Evolutionary conservation across 2,797 vertebrate genomes (phyloP), one percentile per base, ranked within the genome.

Genomic region (Oreonectes daqikongensis): DNA sequence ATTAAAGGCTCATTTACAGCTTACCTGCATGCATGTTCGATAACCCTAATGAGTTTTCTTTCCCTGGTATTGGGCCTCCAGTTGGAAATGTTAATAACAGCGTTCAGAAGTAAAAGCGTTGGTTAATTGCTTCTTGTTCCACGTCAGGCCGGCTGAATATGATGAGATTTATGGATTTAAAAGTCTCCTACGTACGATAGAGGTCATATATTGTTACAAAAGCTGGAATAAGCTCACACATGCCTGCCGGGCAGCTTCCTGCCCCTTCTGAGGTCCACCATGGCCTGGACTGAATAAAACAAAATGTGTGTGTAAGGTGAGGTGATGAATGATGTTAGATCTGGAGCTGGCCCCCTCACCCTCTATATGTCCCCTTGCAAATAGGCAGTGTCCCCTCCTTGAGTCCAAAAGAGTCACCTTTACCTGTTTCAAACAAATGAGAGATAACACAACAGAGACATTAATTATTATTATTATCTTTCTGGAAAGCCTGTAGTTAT

Each of bases 381-480:
- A 90, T 87, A 87, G 86, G 80, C 24, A 63, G 80, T 86, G 85
- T 90, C 87, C 85, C 72, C 78, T 83, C 72, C 68, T 68, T 50
- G 32, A 78, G 22, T 61, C 48, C 46, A 14, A 22, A 69, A 84
- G 84, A 87, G 84, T 87, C 87, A 89, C 87, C 88, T 88, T 92
- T 84, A 84, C 50, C 82, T 86, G 82, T 88, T 89, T 84, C 84
- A 86, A 90, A 88, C 90, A 88, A 92, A 92, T 87, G 87, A 90
- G 87, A 85, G 86, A 87, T 76, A 81, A 88, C 79, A 83, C 80
- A 91, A 88, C 88, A 75, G 83, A 86, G 85, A 88, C 89, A 85
- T 89, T 91, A 90, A 92, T 92, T 90, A 90, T 86, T 83, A 82
- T 81, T 83, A 75, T 66, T 78, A 82, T 78, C 77, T 86, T 81